Conservation (phyloP, 2,113 vertebrate genomes). For the Silurus glanis region DNA sequence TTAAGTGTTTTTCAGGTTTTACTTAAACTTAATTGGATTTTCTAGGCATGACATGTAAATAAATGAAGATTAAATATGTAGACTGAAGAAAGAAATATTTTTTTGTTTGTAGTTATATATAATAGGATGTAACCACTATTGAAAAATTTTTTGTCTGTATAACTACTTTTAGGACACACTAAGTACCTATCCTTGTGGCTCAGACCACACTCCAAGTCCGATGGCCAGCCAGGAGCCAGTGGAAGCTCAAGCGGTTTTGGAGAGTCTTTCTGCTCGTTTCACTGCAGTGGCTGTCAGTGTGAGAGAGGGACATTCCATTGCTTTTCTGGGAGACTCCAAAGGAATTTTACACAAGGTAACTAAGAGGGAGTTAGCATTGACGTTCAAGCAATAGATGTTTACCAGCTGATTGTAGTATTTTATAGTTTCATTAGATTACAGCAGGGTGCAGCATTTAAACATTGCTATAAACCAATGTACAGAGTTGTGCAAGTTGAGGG, state of each 20-base stretch:
- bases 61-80: no score
- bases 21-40: no score
- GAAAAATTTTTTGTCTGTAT: constrained; percentile 13
- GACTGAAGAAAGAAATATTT: no score
- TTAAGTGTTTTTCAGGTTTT: no score
- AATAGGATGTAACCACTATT: background rate
- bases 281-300: constrained; percentile 87
- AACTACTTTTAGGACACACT: constrained; percentile 81
- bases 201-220: constrained; percentile 95
- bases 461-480: background rate
- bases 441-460: background rate
- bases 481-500: background rate
- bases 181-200: constrained; percentile 92
- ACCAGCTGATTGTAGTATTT: background rate
- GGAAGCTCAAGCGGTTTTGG: constrained; percentile 75
- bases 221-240: constrained; percentile 87
- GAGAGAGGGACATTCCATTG: constrained; percentile 85
- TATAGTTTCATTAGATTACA: background rate
- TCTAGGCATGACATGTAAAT: no score
- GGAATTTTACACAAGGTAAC: constrained; percentile 89
- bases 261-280: constrained; percentile 76
- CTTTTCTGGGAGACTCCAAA: constrained; percentile 89
- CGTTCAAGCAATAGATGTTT: background rate
- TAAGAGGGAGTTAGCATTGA: background rate
- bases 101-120: background rate